These are phyloP conservation scores for Monochamus alternatus DNA, from an alignment of 2,888 invertebrate genomes.

Conservation along the genomic window DNA sequence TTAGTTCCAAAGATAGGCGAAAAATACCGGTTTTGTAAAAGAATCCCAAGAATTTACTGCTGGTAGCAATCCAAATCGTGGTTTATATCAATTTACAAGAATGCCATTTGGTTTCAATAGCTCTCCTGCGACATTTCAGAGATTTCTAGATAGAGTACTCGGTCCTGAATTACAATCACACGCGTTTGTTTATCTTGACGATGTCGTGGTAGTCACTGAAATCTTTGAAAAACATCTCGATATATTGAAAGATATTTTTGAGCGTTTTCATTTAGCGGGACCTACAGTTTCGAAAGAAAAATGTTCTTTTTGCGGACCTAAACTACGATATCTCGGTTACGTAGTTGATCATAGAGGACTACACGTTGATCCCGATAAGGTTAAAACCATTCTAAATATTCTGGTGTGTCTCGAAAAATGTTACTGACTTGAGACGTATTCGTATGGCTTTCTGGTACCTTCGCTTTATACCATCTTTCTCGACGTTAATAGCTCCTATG, in stretches of 20 bases:
- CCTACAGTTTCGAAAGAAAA: not conserved
- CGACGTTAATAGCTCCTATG: not conserved
- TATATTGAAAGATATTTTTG: not conserved
- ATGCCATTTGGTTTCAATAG: not conserved
- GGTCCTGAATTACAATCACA: not conserved
- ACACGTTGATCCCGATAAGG: not conserved
- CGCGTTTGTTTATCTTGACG: not conserved
- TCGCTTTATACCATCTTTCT: not conserved
- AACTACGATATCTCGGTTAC: slow-evolving; percentile 36
- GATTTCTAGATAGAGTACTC: not conserved
- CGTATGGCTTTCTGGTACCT: not conserved
- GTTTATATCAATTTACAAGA: not conserved
- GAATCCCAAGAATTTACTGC: not conserved
- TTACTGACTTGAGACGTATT: not conserved
- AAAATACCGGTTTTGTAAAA: not conserved
- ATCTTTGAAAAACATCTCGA: not conserved
- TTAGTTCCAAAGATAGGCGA: not conserved
- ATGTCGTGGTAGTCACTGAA: not conserved
- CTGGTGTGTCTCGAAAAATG: not conserved
- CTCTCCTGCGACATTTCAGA: not conserved
- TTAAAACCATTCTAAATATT: not conserved
- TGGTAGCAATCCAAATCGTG: not conserved
- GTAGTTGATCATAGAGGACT: not conserved
- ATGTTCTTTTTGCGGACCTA: slow-evolving; percentile 16
- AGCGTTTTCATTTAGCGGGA: not conserved